Conservation (phyloP, 1,140 invertebrate genomes). For the Phenacoccus solenopsis region DNA sequence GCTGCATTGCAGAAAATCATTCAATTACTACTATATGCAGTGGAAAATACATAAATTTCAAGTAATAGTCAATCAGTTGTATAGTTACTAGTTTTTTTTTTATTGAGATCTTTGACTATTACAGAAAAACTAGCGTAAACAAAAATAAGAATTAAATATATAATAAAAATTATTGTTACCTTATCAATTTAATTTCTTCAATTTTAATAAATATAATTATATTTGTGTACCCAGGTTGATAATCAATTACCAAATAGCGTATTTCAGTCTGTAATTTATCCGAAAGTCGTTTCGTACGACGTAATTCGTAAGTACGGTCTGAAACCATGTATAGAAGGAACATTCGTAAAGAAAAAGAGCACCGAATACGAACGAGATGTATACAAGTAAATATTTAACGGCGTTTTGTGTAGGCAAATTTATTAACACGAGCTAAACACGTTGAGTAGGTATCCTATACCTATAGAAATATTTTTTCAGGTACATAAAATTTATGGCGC, state of each 20-base stretch:
- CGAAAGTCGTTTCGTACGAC: conserved; percentile 37
- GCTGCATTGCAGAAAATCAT: conserved; percentile 55
- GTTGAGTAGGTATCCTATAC: conserved; percentile 9
- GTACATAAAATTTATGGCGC: conserved; percentile 53
- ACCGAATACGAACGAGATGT: not conserved
- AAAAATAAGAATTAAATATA: conserved; percentile 13
- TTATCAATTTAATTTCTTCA: too few species aligned
- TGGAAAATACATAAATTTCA: conserved; percentile 53
- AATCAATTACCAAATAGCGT: conserved; percentile 64
- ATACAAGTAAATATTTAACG: not conserved
- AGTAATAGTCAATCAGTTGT: conserved; percentile 31
- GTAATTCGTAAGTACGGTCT: conserved; percentile 36
- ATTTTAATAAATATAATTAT: too few species aligned
- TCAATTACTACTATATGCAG: conserved; percentile 52
- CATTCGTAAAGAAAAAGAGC: conserved; percentile 43
- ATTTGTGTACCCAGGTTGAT: conserved; percentile 46
- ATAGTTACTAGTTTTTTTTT: not conserved
- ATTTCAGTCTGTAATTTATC: conserved; percentile 61
- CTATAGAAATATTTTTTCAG: conserved; percentile 32
- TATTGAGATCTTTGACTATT: too few species aligned
- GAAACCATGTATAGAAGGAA: conserved; percentile 55
- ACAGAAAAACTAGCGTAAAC: too few species aligned
- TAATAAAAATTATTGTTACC: not conserved
- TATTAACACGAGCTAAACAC: conserved; percentile 6
- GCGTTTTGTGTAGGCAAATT: not conserved